Evolutionary conservation across 2,113 vertebrate species (phyloP), one percentile per base, ranked within the genome.

Genomic region (Picathartes gymnocephalus): DNA sequence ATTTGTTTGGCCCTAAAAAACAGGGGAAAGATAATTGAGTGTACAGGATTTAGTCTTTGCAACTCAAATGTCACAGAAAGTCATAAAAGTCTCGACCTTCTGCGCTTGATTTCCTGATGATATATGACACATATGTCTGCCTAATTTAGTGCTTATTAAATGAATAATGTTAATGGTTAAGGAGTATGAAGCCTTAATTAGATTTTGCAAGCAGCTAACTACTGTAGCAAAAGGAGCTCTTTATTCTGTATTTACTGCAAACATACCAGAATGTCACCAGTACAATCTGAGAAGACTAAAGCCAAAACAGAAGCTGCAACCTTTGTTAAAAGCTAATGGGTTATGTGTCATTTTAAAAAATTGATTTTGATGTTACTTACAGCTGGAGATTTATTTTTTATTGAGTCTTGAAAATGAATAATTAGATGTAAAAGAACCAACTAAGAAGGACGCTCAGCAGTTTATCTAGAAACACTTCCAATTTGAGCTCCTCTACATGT

Each of bases 141-240:
- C 48, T 94, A 90, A 85, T 95, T 93, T 95, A 86, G 58, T 77
- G 33, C 60, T 95, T 93, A 93, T 85, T 93, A 91, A 77, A 91
- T 47, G 31, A 90, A 77, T 71, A 76, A 86, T 88, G 62, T 58
- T 95, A 86, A 86, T 85, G 40, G 44, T 81, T 89, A 85, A 94
- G 66, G 58, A 94, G 22, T 91, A 88, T n/a, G 64, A 96, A 95
- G 31, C 0, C 53, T 79, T 95, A 93, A 96, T 96, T 91, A 94
- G 87, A 71, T 88, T 88, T 93, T 88, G 53, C 45, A 93, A 90
- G 66, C 31, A 76, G 66, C 18, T 88, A 85, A 60, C 51, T 72
- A 48, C 69, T 64, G 31, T 87, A 79, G 61, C 65, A 93, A 88
- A 78, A 53, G 84, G 23, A 65, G 6, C 6, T 24, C 27, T 91